A percentile compares a stretch with the other conserved stretches of the same genome.
Evolutionary conservation across 2,797 vertebrate species (phyloP).

Genomic region (Sebastiscus albofasciatus): DNA sequence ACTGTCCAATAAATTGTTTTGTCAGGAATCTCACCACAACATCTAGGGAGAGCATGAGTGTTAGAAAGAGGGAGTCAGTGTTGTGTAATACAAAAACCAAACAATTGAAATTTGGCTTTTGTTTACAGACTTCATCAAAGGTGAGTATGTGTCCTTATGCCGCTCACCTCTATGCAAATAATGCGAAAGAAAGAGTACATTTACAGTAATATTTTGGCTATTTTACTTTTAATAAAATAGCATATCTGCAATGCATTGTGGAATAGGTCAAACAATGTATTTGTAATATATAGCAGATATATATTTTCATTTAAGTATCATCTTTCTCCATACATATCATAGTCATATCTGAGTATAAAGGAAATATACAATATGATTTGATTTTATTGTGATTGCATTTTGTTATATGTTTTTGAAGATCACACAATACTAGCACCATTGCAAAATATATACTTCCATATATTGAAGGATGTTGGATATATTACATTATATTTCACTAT

Average conservation of each 20-base stretch:
- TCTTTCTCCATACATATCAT: too few species aligned
- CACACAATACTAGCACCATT: not conserved
- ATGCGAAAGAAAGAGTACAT: not conserved
- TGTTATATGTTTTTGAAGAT: not conserved
- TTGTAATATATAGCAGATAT: not conserved
- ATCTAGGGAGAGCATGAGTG: constrained; percentile 38
- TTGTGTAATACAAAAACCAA: too few species aligned
- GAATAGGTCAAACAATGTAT: not conserved
- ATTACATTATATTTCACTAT: not conserved
- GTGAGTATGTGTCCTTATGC: not conserved
- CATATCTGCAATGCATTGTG: not conserved
- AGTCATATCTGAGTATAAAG: too few species aligned
- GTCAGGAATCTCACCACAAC: constrained; percentile 68
- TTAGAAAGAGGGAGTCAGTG: not conserved
- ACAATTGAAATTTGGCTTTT: not conserved
- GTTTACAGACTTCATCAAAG: not conserved
- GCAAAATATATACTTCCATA: not conserved
- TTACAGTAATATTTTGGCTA: not conserved
- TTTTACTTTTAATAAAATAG: not conserved
- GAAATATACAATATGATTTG: not conserved
- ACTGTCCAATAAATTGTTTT: constrained; percentile 67
- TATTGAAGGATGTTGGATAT: not conserved
- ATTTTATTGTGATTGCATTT: not conserved
- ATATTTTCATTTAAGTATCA: too few species aligned
- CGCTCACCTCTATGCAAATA: not conserved